Evolutionary conservation across 2,797 vertebrate genomes (phyloP), one percentile per base, ranked within the genome.

Genomic region (Propithecus deckenii): DNA sequence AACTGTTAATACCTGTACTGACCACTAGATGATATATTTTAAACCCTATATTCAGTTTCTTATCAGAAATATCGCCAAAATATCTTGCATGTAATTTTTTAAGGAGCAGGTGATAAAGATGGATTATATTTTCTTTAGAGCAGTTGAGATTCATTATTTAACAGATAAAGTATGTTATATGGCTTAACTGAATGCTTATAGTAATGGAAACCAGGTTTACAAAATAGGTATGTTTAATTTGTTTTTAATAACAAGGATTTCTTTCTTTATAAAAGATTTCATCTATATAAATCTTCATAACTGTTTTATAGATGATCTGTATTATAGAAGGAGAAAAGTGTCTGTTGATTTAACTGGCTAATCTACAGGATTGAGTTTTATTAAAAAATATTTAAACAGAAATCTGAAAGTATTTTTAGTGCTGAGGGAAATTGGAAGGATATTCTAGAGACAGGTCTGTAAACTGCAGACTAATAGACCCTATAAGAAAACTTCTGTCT

Each of bases 401-500:
- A 95, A 76, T 83, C 20, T 92, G 89, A 81, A 88, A 91, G 81
- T 96, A 91, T n/a, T 85, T 87, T 90, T 76, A 88, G 69, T 88
- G 23, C 61, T 97, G 50, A 95, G 46, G n/a, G 38, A 87, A 22
- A 81, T 81, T 78, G 32, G 14, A 85, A 35, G 30, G 59, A 61
- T 20, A 57, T 61, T 83, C 41, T 74, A 69, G 85, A 95, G 32
- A 74, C 43, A 43, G 25, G 13, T 69, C 50, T 67, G 13, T 69
- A 80, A 95, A 52, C 41, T 87, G 23, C 61, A 74, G 81, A 80
- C 22, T 92, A 78, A 78, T 38, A 81, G 48, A 25, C 38, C 38
- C 20, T 93, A 2, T 57, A 72, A 48, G 50, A 96, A 96, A 93
- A 86, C 48, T 57, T 92, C 20, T 55, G 12, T 22, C 13, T 71